These are phyloP conservation scores for Columba guinea DNA, from an alignment of 2,797 vertebrate genomes.

Conservation along the genomic window DNA sequence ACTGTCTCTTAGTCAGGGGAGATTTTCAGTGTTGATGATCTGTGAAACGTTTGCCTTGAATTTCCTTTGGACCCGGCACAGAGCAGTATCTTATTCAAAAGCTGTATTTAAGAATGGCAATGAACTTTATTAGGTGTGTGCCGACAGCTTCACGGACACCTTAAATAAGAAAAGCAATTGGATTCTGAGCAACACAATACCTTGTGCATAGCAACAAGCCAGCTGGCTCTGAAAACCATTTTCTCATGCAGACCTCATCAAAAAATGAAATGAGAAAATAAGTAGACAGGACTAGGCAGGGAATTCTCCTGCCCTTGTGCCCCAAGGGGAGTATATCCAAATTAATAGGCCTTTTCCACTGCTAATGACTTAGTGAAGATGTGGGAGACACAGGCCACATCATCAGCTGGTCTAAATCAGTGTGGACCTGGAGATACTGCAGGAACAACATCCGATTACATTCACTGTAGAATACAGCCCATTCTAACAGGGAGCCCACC, in stretches of 20 bases:
- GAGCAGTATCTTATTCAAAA: constrained; percentile 21
- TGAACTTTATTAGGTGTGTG: constrained; percentile 54
- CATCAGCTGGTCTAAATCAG: background rate
- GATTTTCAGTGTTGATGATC: constrained; percentile 25
- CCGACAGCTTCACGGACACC: background rate
- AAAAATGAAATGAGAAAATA: constrained; percentile 66
- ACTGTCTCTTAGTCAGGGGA: background rate
- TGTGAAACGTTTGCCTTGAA: constrained; percentile 57
- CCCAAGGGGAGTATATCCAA: constrained; percentile 22
- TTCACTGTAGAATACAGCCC: background rate
- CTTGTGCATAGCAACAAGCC: constrained; percentile 60
- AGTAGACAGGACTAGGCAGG: constrained; percentile 40
- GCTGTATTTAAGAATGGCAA: constrained; percentile 33
- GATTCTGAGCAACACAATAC: background rate
- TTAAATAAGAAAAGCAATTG: constrained; percentile 11
- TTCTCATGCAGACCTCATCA: constrained; percentile 58
- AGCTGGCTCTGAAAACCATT: constrained; percentile 19
- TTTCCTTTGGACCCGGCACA: constrained; percentile 23
- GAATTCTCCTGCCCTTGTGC: constrained; percentile 59
- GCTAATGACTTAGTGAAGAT: constrained; percentile 32
- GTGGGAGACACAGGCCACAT: background rate
- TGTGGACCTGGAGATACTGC: background rate
- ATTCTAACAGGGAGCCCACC: background rate
- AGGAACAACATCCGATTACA: background rate
- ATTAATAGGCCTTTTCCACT: constrained; percentile 47